Conservation (phyloP, 2,888 invertebrate genomes). For the Cerastoderma edule region DNA sequence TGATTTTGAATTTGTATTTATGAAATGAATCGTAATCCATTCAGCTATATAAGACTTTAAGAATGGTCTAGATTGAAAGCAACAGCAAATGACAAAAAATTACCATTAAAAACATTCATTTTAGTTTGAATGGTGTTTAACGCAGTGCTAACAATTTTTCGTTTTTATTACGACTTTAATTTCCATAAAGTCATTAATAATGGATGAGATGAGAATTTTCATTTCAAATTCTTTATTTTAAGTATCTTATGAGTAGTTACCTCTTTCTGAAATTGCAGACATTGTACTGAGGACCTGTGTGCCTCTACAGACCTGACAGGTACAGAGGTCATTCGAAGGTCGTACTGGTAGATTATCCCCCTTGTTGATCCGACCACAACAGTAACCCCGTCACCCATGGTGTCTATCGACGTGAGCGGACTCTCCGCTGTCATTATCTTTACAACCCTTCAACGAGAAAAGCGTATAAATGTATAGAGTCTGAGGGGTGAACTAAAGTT, state of each 20-base stretch:
- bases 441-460: constrained; percentile 67
- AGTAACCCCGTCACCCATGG: constrained; percentile 80
- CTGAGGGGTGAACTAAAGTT: no score
- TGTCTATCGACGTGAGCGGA: constrained; percentile 81
- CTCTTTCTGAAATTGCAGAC: constrained; percentile 73
- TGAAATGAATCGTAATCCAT: no score
- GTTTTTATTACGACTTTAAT: no score
- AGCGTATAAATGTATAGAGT: background rate
- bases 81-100: background rate
- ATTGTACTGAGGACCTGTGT: constrained; percentile 81
- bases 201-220: background rate
- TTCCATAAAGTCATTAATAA: background rate
- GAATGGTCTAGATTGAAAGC: no score
- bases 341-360: constrained; percentile 82
- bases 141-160: no score
- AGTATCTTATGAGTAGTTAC: no score
- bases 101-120: background rate
- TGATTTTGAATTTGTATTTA: no score
- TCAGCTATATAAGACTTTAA: no score
- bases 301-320: constrained; percentile 77
- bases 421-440: constrained; percentile 77
- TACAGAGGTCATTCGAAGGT: constrained; percentile 77
- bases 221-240: background rate
- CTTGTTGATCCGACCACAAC: constrained; percentile 82
- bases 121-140: no score